Percentiles rank a stretch among this genome's conserved stretches.
Evolutionary conservation across 2,888 invertebrate genomes (phyloP).

Genomic region (Apoderus coryli): DNA sequence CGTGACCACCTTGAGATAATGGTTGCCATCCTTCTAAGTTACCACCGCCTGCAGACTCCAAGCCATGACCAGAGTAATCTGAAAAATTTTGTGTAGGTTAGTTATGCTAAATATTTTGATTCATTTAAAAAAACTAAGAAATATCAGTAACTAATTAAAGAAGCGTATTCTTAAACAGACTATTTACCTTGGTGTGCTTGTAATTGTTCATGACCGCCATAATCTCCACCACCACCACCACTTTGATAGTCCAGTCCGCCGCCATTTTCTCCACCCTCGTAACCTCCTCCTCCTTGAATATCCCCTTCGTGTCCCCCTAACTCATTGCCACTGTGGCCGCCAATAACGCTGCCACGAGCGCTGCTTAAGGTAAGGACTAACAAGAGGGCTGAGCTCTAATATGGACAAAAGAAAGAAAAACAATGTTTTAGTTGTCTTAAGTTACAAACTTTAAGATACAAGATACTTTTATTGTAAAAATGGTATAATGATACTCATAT

Average conservation of each 20-base stretch:
- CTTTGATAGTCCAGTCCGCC: slow-evolving; percentile 4
- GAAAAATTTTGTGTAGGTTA: too few relatives aligned
- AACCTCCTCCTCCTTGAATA: slow-evolving; percentile 9
- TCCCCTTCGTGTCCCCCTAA: slow-evolving; percentile 14
- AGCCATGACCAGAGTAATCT: slow-evolving; percentile 11
- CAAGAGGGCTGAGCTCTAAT: slow-evolving; percentile 22
- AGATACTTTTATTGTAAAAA: too few relatives aligned
- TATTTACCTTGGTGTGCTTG: background rate
- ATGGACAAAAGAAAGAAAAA: slow-evolving; percentile 10
- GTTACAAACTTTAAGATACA: too few relatives aligned
- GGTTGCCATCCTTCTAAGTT: too few relatives aligned
- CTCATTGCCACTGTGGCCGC: slow-evolving; percentile 18
- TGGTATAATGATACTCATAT: too few relatives aligned
- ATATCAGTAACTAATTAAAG: too few relatives aligned
- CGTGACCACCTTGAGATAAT: slow-evolving; percentile 22
- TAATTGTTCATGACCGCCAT: slow-evolving; percentile 2
- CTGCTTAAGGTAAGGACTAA: slow-evolving; percentile 21
- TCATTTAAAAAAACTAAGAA: too few relatives aligned
- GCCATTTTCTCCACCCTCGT: slow-evolving; percentile 18
- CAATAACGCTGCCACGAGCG: slow-evolving; percentile 23
- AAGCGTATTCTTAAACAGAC: background rate
- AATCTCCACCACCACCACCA: slow-evolving; percentile 9
- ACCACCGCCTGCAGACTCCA: too few relatives aligned
- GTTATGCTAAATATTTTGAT: too few relatives aligned
- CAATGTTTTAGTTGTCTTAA: too few relatives aligned